Evolutionary conservation across 2,888 invertebrate species (phyloP), one percentile per base, ranked within the genome.

Genomic region (Caenorhabditis imperialis): DNA sequence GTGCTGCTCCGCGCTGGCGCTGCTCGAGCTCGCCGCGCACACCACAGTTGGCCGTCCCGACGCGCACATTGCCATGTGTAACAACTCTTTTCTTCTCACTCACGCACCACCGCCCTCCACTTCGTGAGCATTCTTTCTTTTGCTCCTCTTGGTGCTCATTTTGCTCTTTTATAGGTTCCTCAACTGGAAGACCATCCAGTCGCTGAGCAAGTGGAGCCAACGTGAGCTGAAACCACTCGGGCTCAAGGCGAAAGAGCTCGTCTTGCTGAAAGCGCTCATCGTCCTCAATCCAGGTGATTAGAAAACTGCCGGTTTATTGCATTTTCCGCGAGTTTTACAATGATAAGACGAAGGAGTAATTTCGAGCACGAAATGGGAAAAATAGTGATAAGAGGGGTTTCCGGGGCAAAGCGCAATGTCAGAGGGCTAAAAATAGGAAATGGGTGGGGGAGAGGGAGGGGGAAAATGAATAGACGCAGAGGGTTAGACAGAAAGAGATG

Each of bases 231-330:
- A 74, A 14, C 74, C 77, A 35, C 77, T 84, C 22, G 53, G 69
- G 35, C 71, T 85, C 51, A 67, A 60, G 61, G 75, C 79, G 42
- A 79, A 81, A 45, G 85, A 85, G 63, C 65, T 79, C 33, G 78
- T 79, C 37, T 74, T 85, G 33, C 73, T 85, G 51, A 83, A 83
- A 58, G 83, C 82, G 18, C 65, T 81, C 40, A 77, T 81, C 33
- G 78, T 81, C 8, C 69, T 81, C 23, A 82, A 81, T 50, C 77
- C 79, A 5, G 78, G 77, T 70, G 22, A 50, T 70, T 63, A 45
- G 14, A 45, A 4, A 12, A 4, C 1, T 37, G 8, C 22, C 5
- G 16, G 16, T 35, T 40, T 50, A 3, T 37, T 20, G 35, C 20
- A 5, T 61, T 50, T 30, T 35, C 51, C 33, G 44, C 35, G 35